phyloP scores from a whole-genome alignment of 2,888 invertebrate genomes.

The Laothoe populi region DNA sequence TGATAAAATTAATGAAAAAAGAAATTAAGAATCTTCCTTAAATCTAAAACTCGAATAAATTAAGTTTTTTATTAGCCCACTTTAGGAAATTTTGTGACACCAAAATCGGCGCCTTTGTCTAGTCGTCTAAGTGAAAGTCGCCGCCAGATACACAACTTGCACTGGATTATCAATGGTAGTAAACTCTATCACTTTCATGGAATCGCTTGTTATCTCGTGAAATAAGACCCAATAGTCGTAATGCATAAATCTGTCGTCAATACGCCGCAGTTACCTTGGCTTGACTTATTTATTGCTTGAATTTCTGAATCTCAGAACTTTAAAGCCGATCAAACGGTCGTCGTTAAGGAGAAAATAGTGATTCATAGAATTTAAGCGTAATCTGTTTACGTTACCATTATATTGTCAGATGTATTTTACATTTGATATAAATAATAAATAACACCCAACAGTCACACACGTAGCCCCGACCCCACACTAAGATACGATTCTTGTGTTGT shows the following conservation, averaged over 20 bases:
- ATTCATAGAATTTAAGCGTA: constrained; percentile 34
- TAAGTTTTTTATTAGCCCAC: too few relatives aligned
- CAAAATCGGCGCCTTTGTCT: too few relatives aligned
- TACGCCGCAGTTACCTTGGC: constrained; percentile 45
- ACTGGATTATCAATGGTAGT: background rate
- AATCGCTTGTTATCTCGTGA: constrained; percentile 38
- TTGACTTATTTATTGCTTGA: constrained; percentile 59
- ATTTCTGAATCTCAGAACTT: constrained; percentile 42
- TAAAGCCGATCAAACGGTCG: constrained; percentile 29
- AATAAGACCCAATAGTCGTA: constrained; percentile 36
- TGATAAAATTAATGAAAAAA: too few relatives aligned
- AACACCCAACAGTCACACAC: too few relatives aligned
- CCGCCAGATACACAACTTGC: background rate
- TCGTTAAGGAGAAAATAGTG: constrained; percentile 38
- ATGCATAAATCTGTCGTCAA: constrained; percentile 23
- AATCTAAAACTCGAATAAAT: too few relatives aligned
- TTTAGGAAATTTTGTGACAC: too few relatives aligned
- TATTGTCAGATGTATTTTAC: background rate
- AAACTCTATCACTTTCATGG: constrained; percentile 20
- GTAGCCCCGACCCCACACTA: too few relatives aligned
- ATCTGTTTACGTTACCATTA: background rate
- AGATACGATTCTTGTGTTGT: too few relatives aligned
- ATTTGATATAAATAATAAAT: too few relatives aligned
- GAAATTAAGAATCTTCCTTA: too few relatives aligned
- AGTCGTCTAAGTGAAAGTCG: constrained; percentile 8